A percentile compares a stretch with the other conserved stretches of the same genome.
Evolutionary conservation across 1,140 invertebrate species (phyloP).

Genomic region (Drosophila busckii): DNA sequence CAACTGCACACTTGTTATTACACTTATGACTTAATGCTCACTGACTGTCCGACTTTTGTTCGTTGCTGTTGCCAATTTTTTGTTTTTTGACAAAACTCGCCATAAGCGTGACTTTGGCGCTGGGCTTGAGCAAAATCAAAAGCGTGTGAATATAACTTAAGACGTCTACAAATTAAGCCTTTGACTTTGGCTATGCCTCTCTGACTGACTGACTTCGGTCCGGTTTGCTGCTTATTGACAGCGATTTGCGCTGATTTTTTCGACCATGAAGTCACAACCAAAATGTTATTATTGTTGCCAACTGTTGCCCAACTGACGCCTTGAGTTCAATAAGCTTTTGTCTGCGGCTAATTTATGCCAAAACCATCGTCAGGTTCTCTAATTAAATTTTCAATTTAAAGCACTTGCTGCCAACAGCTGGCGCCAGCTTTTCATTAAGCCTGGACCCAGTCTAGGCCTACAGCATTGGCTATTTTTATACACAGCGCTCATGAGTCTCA

Average conservation of each 20-base stretch:
- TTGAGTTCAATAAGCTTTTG: constrained; percentile 65
- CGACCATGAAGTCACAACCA: constrained; percentile 62
- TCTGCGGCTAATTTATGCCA: constrained; percentile 60
- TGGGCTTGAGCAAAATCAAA: constrained; percentile 33
- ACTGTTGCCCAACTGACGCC: constrained; percentile 12
- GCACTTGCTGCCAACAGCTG: constrained; percentile 49
- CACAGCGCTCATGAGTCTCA: background rate
- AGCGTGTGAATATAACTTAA: constrained; percentile 63
- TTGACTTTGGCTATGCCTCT: constrained; percentile 36
- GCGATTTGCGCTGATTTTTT: constrained; percentile 65
- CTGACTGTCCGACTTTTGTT: constrained; percentile 4
- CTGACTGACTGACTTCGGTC: constrained; percentile 30
- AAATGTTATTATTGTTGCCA: too few species aligned
- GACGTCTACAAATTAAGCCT: constrained; percentile 60
- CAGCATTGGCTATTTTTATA: background rate
- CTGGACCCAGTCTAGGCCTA: constrained; percentile 26
- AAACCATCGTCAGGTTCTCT: constrained; percentile 45
- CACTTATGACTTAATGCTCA: background rate
- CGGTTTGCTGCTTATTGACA: constrained; percentile 54
- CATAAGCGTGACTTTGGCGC: constrained; percentile 33
- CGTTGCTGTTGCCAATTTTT: constrained; percentile 31
- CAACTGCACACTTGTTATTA: too few species aligned
- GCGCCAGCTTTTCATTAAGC: constrained; percentile 67
- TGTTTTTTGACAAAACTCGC: constrained; percentile 52
- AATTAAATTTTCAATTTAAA: constrained; percentile 71